Evolutionary conservation across 35 echinoderm and acorn worm species (phyloP).

Genomic region (Lytechinus variegatus): DNA sequence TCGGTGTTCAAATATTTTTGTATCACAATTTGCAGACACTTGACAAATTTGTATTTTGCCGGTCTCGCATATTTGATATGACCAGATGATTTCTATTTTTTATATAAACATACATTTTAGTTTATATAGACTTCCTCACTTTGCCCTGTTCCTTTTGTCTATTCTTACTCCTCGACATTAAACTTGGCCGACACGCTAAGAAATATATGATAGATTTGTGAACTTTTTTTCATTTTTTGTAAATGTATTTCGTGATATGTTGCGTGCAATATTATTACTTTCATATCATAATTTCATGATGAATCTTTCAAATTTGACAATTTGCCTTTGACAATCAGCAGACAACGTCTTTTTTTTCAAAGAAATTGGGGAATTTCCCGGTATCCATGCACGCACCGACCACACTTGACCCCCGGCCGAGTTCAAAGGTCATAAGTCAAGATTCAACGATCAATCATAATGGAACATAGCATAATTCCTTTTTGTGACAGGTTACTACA

Average conservation of each 20-base stretch:
- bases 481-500: too few species aligned
- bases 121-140: background rate
- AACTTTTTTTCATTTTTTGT: background rate
- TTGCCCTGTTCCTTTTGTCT: background rate
- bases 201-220: too few species aligned
- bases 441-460: too few species aligned
- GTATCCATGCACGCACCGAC: background rate
- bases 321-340: background rate
- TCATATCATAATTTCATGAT: background rate
- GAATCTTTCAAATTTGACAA: background rate
- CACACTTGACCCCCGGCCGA: background rate
- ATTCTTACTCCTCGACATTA: background rate
- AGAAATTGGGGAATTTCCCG: background rate
- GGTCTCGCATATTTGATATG: background rate
- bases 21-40: background rate
- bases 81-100: background rate
- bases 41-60: background rate
- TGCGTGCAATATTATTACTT: background rate
- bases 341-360: background rate
- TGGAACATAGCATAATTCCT: too few species aligned
- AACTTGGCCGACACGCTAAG: too few species aligned
- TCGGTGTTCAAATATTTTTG: background rate
- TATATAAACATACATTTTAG: background rate
- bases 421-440: background rate
- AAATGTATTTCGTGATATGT: background rate